Evolutionary conservation across 2,113 vertebrate species (phyloP).

Genomic region (Mustela lutreola): DNA sequence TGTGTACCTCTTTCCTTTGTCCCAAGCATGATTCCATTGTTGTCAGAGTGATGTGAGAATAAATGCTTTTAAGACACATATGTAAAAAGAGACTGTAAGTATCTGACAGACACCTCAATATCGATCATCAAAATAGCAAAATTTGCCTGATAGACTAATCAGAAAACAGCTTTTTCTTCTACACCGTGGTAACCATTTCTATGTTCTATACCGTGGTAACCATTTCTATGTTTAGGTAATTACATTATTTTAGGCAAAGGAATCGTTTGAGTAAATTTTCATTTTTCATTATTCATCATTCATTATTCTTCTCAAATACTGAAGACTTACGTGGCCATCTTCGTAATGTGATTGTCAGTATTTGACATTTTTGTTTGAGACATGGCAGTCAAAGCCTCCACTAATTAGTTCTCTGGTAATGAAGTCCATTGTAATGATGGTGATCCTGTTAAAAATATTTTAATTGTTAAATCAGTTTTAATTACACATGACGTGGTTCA

Average conservation of each 20-base stretch:
- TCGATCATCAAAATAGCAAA: slow-evolving; percentile 69
- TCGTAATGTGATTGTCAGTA: background rate
- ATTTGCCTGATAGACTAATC: slow-evolving; percentile 57
- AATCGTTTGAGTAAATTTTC: slow-evolving; percentile 4
- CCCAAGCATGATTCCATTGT: slow-evolving; percentile 68
- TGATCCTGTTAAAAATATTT: background rate
- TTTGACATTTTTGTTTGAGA: background rate
- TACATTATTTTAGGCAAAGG: background rate
- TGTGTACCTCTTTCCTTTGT: slow-evolving; percentile 66
- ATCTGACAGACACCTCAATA: slow-evolving; percentile 61
- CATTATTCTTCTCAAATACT: background rate
- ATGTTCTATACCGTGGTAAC: background rate
- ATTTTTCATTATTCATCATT: background rate
- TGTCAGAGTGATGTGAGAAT: slow-evolving; percentile 75
- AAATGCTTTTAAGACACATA: slow-evolving; percentile 64
- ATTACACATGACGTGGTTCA: background rate
- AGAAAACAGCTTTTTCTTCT: background rate
- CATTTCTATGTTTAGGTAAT: slow-evolving; percentile 5
- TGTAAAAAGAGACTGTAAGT: slow-evolving; percentile 55
- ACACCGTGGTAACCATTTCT: background rate
- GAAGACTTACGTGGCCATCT: background rate
- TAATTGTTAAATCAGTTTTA: background rate
- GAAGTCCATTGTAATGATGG: background rate
- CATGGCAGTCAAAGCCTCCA: background rate
- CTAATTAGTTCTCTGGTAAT: slow-evolving; percentile 20